Conservation (phyloP, 2,113 vertebrate genomes). For the Odocoileus virginianus region DNA sequence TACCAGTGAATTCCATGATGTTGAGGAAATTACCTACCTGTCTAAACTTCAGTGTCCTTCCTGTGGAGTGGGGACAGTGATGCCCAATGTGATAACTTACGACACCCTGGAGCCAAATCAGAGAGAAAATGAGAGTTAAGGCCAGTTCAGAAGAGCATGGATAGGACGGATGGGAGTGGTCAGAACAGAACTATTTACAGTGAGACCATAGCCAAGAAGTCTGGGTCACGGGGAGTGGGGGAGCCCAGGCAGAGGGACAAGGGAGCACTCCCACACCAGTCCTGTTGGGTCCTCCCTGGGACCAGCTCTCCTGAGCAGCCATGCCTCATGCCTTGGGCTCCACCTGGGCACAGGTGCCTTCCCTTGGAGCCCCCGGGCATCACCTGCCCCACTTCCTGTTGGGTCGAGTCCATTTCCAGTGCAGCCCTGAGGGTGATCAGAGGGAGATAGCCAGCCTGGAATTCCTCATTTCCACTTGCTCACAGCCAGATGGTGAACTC, state of each 20-base stretch:
- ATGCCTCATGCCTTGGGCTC: rapidly evolving
- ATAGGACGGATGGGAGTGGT: not conserved
- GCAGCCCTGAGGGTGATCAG: not conserved
- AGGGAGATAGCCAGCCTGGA: not conserved
- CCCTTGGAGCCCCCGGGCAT: not conserved
- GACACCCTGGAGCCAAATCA: not conserved
- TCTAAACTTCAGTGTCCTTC: not conserved
- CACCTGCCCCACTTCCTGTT: not conserved
- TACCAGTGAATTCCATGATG: not conserved
- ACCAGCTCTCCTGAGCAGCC: not conserved
- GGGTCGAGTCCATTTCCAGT: not conserved
- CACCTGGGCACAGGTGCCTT: not conserved
- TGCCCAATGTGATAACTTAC: not conserved
- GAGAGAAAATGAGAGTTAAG: not conserved
- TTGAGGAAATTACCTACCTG: not conserved
- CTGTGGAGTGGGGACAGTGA: not conserved
- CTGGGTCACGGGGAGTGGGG: too few species aligned
- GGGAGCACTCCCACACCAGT: not conserved
- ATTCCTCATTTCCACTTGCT: not conserved
- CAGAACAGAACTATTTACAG: not conserved
- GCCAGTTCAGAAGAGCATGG: not conserved
- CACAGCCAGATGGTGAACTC: not conserved
- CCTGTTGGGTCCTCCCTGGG: not conserved
- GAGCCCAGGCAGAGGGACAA: not conserved
- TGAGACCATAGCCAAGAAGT: not conserved